Percentiles rank a stretch among this genome's conserved stretches.
Conservation (phyloP, 1,140 invertebrate genomes). For the Hylaeus volcanicus region DNA sequence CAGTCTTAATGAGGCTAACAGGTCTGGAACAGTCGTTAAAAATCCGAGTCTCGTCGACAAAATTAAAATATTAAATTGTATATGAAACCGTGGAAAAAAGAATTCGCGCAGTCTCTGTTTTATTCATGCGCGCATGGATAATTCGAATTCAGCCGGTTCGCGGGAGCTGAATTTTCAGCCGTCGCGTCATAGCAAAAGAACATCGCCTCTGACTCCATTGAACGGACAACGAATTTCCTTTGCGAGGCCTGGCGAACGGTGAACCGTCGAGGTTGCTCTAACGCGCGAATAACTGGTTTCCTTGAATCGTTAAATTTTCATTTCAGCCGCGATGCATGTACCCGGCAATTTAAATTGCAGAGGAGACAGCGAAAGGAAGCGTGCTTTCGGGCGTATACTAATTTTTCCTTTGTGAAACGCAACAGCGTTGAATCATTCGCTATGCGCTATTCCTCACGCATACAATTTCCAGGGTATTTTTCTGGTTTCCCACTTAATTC, state of each 20-base stretch:
- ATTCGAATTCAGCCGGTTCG: neutral
- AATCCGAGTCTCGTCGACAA: neutral
- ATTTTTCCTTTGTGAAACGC: neutral
- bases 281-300: neutral
- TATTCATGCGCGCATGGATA: neutral
- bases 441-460: neutral
- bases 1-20: neutral
- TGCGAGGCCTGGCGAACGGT: neutral
- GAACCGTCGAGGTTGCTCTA: neutral
- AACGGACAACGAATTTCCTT: neutral
- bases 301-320: constrained; percentile 3
- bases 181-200: neutral
- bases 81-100: neutral
- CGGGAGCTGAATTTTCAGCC: neutral
- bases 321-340: neutral
- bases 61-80: neutral
- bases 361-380: neutral
- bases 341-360: constrained; percentile 9
- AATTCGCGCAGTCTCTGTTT: neutral
- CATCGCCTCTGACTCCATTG: neutral
- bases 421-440: too few species aligned
- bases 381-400: neutral
- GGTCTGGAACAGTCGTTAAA: neutral
- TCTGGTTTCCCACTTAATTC: neutral
- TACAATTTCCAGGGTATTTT: neutral